Evolutionary conservation across 92 coral and sea anemone species (phyloP), one percentile per base, ranked within the genome.

Genomic region (Micromussa lordhowensis): DNA sequence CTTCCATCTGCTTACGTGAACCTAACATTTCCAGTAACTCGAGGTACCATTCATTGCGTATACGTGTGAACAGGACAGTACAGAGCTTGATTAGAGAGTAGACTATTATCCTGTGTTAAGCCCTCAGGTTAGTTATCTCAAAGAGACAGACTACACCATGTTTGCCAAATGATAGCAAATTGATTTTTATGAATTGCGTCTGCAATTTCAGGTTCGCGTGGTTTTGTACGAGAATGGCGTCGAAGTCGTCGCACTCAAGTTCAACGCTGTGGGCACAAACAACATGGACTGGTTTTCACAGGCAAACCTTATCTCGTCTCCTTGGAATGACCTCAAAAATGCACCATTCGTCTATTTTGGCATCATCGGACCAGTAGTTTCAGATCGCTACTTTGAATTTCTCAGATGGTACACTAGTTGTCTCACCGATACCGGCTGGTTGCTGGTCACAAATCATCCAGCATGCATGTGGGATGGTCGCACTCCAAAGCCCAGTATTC

Each of bases 311-410:
- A n/a, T 61, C 26, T 34, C 35, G 22, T 77, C 86, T 16, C 85
- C 90, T n/a, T 87, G 90, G 86, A 32, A 0, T n/a, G 90, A 79
- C n/a, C 69, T 87, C 12, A 77, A 77, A 68, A 87, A 54, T 9
- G 40, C 51, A 15, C 66, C 5, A 1, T 14, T 11, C n/a, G 21
- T 54, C 1, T 59, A 55, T 17, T 87, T 87, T 87, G 77, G 75
- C 22, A 12, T 87, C 48, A 7, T 17, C 11, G 90, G 86, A 40
- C 54, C 14, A 55, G 1, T 55, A 55, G 10, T 55, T 13, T 4
- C 4, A 4, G 63, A 49, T 29, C 79, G 90, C 15, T 49, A 9
- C 64, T 87, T 87, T 87, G 69, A 78, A 29, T 31, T 87, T 63
- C 31, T 18, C 22, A 18, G 4, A 26, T 16, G 12, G 17, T 87